Evolutionary conservation across 2,113 vertebrate species (phyloP).

Genomic region (Urocitellus parryii): DNA sequence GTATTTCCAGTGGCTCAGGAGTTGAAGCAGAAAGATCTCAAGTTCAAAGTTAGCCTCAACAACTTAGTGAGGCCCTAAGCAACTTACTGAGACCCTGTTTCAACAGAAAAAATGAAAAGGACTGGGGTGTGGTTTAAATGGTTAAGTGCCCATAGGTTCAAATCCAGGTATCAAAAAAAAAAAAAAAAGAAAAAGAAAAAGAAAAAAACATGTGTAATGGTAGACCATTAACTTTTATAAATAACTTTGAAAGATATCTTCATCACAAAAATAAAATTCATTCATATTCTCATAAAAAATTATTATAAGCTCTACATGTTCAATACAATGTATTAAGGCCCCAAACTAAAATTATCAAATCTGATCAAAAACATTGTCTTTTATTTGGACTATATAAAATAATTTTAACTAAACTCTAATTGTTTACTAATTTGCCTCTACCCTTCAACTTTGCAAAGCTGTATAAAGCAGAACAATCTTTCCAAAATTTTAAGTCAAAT

Average conservation of each 20-base stretch:
- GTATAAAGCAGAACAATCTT: not conserved
- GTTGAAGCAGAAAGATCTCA: too few relatives aligned
- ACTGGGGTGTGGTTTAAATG: too few relatives aligned
- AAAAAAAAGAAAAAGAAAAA: too few relatives aligned
- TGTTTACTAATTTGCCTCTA: not conserved
- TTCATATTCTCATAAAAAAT: not conserved
- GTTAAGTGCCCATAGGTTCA: too few relatives aligned
- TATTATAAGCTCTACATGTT: not conserved
- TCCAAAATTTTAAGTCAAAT: not conserved
- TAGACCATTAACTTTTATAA: not conserved
- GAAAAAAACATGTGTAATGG: too few relatives aligned
- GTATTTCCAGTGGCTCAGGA: too few relatives aligned
- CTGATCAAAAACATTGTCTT: not conserved
- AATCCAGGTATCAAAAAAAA: too few relatives aligned
- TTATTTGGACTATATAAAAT: not conserved
- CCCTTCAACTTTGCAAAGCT: not conserved
- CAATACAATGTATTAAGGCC: not conserved
- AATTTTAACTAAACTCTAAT: not conserved
- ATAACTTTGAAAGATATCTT: not conserved
- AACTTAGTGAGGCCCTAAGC: too few relatives aligned
- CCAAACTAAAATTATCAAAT: slow-evolving; percentile 1
- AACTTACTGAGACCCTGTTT: too few relatives aligned
- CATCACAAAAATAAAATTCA: not conserved
- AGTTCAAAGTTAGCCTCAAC: too few relatives aligned
- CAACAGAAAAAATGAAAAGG: too few relatives aligned